phyloP scores from a whole-genome alignment of 2,888 invertebrate genomes.

The Meteorus colon region DNA sequence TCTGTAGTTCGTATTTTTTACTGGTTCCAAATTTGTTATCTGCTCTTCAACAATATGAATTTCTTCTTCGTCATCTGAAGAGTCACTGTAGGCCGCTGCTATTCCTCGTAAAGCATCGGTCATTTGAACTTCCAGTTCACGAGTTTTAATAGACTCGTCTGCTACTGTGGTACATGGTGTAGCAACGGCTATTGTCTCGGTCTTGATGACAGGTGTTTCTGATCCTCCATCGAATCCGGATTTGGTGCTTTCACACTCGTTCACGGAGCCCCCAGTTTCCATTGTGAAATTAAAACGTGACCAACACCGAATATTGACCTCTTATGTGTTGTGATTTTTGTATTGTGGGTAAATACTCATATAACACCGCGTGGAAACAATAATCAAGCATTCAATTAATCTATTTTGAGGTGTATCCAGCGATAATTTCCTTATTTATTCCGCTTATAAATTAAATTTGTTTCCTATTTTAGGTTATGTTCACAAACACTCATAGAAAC shows the following conservation, averaged over 20 bases:
- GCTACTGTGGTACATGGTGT: background rate
- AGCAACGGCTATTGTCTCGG: background rate
- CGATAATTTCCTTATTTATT: no score
- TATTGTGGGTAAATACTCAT: background rate
- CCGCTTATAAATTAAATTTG: no score
- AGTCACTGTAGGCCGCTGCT: conserved; percentile 62
- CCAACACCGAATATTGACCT: background rate
- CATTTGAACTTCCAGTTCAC: background rate
- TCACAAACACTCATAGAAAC: no score
- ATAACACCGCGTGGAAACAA: background rate
- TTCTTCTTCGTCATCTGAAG: conserved; percentile 59
- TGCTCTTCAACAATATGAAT: conserved; percentile 34
- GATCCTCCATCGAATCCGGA: background rate
- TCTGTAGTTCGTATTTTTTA: conserved; percentile 43
- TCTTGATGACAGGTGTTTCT: background rate
- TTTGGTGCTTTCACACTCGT: background rate
- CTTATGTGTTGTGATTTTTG: background rate
- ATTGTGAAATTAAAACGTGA: background rate
- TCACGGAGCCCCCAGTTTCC: background rate
- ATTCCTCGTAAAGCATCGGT: conserved; percentile 49
- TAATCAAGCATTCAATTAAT: no score
- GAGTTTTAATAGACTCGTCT: background rate
- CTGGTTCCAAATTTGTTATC: background rate
- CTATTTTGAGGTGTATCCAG: no score
- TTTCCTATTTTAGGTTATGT: no score